Percentiles rank a stretch among this genome's conserved stretches.
Evolutionary conservation across 2,888 invertebrate genomes (phyloP).

Genomic region (Elmis aenea): DNA sequence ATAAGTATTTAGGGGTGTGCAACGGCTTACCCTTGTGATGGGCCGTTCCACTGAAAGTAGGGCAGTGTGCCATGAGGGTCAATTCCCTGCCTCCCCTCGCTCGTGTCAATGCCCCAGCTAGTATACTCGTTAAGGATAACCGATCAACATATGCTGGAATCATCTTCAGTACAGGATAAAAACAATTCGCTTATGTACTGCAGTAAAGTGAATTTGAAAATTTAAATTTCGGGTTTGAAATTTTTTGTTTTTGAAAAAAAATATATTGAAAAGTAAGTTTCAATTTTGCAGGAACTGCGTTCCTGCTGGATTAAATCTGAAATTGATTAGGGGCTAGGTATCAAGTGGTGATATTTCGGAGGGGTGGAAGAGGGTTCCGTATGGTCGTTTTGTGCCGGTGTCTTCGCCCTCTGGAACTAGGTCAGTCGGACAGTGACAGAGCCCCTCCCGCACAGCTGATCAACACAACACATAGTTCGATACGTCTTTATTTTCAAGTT

Average conservation of each 20-base stretch:
- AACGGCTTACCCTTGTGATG: constrained; percentile 28
- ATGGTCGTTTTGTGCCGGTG: constrained; percentile 28
- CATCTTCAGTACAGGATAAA: too few species aligned
- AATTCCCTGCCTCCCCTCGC: constrained; percentile 26
- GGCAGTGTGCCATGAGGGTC: constrained; percentile 40
- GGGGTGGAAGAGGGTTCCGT: not conserved
- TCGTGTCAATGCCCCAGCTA: constrained; percentile 35
- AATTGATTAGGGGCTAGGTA: not conserved
- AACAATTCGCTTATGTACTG: not conserved
- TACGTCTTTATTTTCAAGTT: constrained; percentile 32
- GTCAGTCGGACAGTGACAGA: constrained; percentile 32
- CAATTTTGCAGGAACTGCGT: not conserved
- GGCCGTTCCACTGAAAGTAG: constrained; percentile 35
- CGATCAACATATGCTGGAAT: constrained; percentile 16
- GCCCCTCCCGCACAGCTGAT: constrained; percentile 19
- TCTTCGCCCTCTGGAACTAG: constrained; percentile 37
- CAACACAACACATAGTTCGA: constrained; percentile 26
- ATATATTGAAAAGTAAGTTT: not conserved
- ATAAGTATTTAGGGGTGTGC: not conserved
- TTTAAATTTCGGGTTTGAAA: not conserved
- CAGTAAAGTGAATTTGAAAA: not conserved
- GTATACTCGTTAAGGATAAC: constrained; percentile 20
- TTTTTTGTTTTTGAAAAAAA: too few species aligned
- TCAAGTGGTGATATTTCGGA: not conserved
- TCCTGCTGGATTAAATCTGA: not conserved